Evolutionary conservation across 2,113 vertebrate genomes (phyloP).

Genomic region (Etia nguti): DNA sequence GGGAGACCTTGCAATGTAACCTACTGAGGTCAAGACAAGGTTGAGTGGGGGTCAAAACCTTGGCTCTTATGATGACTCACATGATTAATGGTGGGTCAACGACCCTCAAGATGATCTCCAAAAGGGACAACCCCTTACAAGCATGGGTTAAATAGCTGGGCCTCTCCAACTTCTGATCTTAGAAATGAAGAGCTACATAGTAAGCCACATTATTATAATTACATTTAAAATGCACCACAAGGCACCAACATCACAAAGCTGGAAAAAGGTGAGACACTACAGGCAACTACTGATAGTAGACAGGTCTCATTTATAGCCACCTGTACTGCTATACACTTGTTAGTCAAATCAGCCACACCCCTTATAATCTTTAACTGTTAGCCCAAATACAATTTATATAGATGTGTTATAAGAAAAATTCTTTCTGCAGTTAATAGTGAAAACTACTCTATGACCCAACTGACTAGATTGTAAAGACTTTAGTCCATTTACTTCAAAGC

Average conservation of each 20-base stretch:
- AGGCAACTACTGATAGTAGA: neutral
- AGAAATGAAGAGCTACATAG: neutral
- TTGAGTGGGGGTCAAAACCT: neutral
- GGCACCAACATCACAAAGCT: neutral
- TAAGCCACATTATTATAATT: neutral
- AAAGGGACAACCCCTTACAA: neutral
- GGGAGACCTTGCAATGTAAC: neutral
- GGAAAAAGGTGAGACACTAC: neutral
- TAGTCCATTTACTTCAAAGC: neutral
- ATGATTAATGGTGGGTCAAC: neutral
- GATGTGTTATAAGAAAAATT: neutral
- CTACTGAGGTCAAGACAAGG: neutral
- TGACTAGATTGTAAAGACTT: neutral
- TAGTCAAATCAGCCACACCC: neutral
- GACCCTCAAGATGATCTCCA: neutral
- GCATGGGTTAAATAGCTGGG: neutral
- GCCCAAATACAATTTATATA: neutral
- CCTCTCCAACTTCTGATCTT: neutral
- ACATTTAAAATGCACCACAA: neutral
- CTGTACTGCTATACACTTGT: neutral
- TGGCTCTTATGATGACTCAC: neutral
- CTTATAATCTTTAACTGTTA: neutral
- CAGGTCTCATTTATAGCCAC: neutral
- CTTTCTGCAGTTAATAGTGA: neutral
- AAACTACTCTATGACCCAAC: neutral